phyloP scores from a whole-genome alignment of 2,113 vertebrate genomes.

The Coregonus clupeaformis region DNA sequence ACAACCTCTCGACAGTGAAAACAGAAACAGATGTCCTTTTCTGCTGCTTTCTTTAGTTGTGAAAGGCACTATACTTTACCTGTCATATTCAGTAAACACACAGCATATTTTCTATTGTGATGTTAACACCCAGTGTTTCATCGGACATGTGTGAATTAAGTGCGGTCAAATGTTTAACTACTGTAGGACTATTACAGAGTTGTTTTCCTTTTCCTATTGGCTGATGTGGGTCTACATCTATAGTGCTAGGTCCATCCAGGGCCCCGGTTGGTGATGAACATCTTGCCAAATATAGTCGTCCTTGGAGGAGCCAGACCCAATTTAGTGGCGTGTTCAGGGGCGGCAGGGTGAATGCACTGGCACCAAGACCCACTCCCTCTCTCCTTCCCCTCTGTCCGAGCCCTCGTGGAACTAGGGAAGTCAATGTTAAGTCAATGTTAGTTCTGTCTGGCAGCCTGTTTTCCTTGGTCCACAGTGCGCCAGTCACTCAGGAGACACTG shows the following conservation, averaged over 20 bases:
- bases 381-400: constrained; percentile 26
- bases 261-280: constrained; percentile 6
- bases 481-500: constrained; percentile 41
- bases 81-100: background rate
- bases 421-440: constrained; percentile 59
- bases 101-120: background rate
- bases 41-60: constrained; percentile 20
- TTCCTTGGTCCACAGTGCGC: constrained; percentile 46
- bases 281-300: constrained; percentile 28
- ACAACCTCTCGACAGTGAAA: constrained; percentile 22
- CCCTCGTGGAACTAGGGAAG: constrained; percentile 42
- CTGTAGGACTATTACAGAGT: background rate
- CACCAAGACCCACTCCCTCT: constrained; percentile 34
- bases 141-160: background rate
- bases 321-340: constrained; percentile 57
- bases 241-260: background rate
- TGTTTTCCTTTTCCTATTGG: background rate
- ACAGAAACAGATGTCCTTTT: constrained; percentile 70
- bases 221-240: constrained; percentile 12
- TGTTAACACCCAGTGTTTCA: too few species aligned
- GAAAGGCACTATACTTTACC: background rate
- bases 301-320: constrained; percentile 55
- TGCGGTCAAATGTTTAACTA: background rate
- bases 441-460: constrained; percentile 65
- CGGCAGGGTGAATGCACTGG: constrained; percentile 11